Evolutionary conservation across 2,888 invertebrate species (phyloP).

Genomic region (Molorchus minor): DNA sequence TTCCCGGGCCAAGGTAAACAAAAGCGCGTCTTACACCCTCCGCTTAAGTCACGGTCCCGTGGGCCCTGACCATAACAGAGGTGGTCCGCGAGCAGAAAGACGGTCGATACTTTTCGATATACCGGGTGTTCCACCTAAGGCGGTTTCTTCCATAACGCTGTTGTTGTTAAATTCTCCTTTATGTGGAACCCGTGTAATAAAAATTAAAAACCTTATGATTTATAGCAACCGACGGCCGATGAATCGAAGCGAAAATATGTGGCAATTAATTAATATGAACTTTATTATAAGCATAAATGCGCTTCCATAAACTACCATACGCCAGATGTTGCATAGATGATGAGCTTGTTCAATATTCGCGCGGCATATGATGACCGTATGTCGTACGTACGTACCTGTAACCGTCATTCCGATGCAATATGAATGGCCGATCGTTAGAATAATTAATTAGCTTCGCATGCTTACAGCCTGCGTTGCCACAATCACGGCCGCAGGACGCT

Average conservation of each 20-base stretch:
- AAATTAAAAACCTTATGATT: not conserved
- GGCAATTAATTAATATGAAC: slow-evolving; percentile 3
- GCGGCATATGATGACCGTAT: not conserved
- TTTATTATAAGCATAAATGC: not conserved
- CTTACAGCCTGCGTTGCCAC: too few relatives aligned
- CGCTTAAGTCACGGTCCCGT: slow-evolving; percentile 10
- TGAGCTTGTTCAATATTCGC: not conserved
- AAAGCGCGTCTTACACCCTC: slow-evolving; percentile 7
- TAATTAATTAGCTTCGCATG: not conserved
- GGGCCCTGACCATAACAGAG: not conserved
- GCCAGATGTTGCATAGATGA: not conserved
- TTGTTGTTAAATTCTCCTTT: too few relatives aligned
- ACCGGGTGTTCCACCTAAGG: too few relatives aligned
- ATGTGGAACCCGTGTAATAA: too few relatives aligned
- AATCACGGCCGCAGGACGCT: too few relatives aligned
- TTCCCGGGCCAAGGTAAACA: slow-evolving; percentile 17
- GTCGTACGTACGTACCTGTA: too few relatives aligned
- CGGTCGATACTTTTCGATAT: not conserved
- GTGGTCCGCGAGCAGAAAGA: slow-evolving; percentile 15
- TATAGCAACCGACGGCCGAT: not conserved
- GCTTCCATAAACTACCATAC: not conserved
- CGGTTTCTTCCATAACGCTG: too few relatives aligned
- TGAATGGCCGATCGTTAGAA: not conserved
- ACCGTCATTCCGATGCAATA: not conserved
- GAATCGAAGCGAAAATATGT: not conserved